Base-by-base conservation (phyloP, 2,113 vertebrate genomes). In the Corythoichthys haematopterus region DNA sequence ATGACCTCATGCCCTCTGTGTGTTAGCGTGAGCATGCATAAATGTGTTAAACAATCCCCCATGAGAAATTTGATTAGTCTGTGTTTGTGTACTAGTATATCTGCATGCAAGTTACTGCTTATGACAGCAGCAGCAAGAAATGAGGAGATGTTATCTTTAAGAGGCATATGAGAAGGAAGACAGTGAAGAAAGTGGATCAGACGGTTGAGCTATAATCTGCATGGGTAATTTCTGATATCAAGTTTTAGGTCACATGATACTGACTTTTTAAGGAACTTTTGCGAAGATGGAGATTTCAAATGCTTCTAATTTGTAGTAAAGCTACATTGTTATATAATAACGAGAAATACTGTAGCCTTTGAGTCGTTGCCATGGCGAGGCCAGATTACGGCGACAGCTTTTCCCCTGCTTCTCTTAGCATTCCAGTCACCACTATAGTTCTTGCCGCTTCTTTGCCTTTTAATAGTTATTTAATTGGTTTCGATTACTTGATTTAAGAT, bases 1-100 rank as follows among this genome's bases (percentile, higher is more conserved):
- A 74, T 89, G 86, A 87, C 86, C 88, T 83, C 81, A 85, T 69
- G 75, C 77, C 79, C 75, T 48, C 50, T 47, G 69, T 74, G 56
- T 71, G 74, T 71, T 56, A 35, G 43, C 9, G 50, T 50, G 45
- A 50, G 63, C 35, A 14, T 52, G 35, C 50, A 65, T 52, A 53
- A 51, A 65, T 53, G 47, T 51, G 47, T 37, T 65, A 50, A 48
- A 51, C 47, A 51, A 62, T 65, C 33, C 45, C 45, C 63, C 47
- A 43, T 12, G 60, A 62, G 40, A 46, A 46, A 46, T 62, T 43
- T 45, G 60, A 62, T 45, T 45, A 46, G 60, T 28, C 20, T 62
- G 67, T 65, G 57, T 67, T 20, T 66, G 61, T 51, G 59, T 71
- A 28, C 20, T 28, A 28, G 20, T 28, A 40, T 63, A 60, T 20